phyloP scores from a whole-genome alignment of 2,113 vertebrate genomes.

The Mobula birostris region DNA sequence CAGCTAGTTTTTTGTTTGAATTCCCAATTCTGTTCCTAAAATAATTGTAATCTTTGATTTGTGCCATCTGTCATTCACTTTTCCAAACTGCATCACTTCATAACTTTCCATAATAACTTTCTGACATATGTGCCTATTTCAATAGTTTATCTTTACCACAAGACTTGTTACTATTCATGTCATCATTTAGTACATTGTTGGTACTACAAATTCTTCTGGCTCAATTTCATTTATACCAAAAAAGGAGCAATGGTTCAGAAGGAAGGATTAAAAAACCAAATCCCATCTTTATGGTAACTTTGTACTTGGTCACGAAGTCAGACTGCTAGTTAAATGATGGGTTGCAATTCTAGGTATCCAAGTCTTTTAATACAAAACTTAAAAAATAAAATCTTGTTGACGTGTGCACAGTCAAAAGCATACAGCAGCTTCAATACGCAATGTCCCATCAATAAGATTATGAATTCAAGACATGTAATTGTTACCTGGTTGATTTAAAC shows the following conservation, averaged over 20 bases:
- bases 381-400: slow-evolving; percentile 38
- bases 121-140: no score
- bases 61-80: neutral
- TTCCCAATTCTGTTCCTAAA: neutral
- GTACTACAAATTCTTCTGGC: no score
- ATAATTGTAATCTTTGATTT: neutral
- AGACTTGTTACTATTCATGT: no score
- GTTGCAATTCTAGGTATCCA: slow-evolving; percentile 30
- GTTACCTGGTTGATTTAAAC: slow-evolving; percentile 26
- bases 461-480: slow-evolving; percentile 33
- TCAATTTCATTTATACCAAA: no score
- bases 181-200: no score
- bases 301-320: neutral
- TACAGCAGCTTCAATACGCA: slow-evolving; percentile 35
- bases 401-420: slow-evolving; percentile 35
- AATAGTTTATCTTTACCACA: no score
- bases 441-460: slow-evolving; percentile 29
- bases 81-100: neutral
- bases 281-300: slow-evolving; percentile 15
- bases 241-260: neutral
- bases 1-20: neutral
- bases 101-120: neutral
- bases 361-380: slow-evolving; percentile 35
- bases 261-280: neutral
- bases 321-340: slow-evolving; percentile 30